Evolutionary conservation across 2,888 invertebrate genomes (phyloP).

Genomic region (Molorchus minor): DNA sequence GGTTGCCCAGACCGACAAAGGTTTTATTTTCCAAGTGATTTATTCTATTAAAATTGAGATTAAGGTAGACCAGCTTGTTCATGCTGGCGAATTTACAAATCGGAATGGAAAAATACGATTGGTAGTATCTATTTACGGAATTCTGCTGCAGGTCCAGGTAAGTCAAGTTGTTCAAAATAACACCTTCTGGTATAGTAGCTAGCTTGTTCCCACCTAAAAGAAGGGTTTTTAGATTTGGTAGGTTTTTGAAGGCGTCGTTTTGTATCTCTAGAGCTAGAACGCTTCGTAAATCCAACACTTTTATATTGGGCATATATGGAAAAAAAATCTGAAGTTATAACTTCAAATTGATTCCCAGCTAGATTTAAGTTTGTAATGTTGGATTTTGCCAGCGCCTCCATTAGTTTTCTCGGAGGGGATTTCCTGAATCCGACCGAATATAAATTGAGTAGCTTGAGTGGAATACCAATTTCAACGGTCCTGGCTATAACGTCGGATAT

Average conservation of each 20-base stretch:
- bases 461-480: conserved; percentile 59
- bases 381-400: conserved; percentile 65
- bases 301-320: conserved; percentile 67
- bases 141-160: conserved; percentile 67
- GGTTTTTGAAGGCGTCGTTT: conserved; percentile 63
- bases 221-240: conserved; percentile 66
- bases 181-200: conserved; percentile 65
- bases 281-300: conserved; percentile 67
- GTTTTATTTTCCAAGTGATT: conserved; percentile 65
- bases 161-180: conserved; percentile 62
- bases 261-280: conserved; percentile 65
- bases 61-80: conserved; percentile 63
- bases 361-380: conserved; percentile 65
- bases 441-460: conserved; percentile 64
- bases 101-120: conserved; percentile 66
- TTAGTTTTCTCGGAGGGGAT: conserved; percentile 62
- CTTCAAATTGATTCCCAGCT: conserved; percentile 68
- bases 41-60: conserved; percentile 67
- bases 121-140: conserved; percentile 58
- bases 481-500: conserved; percentile 62
- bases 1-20: conserved; percentile 65
- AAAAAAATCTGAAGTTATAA: conserved; percentile 65
- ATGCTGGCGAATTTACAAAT: conserved; percentile 65
- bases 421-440: conserved; percentile 67
- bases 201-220: conserved; percentile 67